A percentile compares a stretch with the other conserved stretches of the same genome.
phyloP scores from a whole-genome alignment of 2,113 vertebrate species.

The Rhombomys opimus region DNA sequence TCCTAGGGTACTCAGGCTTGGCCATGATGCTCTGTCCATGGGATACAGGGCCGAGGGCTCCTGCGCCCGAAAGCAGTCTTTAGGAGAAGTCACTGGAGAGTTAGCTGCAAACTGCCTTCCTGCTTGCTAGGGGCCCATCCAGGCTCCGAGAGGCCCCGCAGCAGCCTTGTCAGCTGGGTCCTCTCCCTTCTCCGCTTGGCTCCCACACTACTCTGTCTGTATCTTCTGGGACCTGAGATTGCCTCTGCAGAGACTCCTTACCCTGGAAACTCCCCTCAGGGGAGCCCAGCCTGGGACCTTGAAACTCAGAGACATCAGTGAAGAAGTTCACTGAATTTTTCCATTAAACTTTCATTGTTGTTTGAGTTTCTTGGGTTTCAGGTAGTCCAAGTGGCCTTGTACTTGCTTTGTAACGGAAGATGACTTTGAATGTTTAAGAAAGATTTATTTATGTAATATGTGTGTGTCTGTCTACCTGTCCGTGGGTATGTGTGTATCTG shows the following conservation, averaged over 20 bases:
- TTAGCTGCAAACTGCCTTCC: neutral
- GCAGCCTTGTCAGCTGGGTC: neutral
- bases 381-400: neutral
- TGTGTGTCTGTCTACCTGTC: neutral
- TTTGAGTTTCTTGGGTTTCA: neutral
- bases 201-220: neutral
- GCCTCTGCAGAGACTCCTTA: neutral
- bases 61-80: neutral
- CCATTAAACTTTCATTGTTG: neutral
- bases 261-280: too few relatives aligned
- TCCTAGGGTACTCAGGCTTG: neutral
- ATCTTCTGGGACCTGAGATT: too few relatives aligned
- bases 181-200: neutral
- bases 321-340: neutral
- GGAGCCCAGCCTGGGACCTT: neutral
- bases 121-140: neutral
- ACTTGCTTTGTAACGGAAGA: neutral
- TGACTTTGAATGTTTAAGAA: neutral
- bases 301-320: neutral
- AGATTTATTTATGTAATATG: neutral
- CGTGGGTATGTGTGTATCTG: neutral
- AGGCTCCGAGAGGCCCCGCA: neutral
- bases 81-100: neutral
- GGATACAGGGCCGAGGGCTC: neutral
- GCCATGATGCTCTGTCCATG: neutral